Evolutionary conservation across 1,140 invertebrate species (phyloP).

Genomic region (Saccostrea glomerata): DNA sequence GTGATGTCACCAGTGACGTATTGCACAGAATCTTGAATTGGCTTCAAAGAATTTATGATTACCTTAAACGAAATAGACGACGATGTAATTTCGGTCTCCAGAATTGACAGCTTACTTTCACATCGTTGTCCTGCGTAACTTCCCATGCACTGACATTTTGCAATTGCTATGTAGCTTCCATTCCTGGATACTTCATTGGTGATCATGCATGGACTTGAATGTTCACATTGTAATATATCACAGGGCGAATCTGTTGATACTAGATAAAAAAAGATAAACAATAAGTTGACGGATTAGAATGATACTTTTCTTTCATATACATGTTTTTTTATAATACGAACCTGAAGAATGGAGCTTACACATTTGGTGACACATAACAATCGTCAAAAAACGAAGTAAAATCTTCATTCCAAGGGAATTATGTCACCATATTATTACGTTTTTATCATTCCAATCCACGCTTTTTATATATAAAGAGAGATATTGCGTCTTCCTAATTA

Average conservation of each 20-base stretch:
- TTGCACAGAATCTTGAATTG: slow-evolving; percentile 2
- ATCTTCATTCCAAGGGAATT: slow-evolving; percentile 16
- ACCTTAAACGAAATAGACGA: neutral
- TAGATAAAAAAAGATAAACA: neutral
- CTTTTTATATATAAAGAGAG: neutral
- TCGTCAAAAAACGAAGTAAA: neutral
- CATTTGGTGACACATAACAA: neutral
- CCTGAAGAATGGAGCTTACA: slow-evolving; percentile 2
- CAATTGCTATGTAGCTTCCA: neutral
- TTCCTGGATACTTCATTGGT: neutral
- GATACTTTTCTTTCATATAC: neutral
- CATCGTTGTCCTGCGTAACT: neutral
- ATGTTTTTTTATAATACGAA: neutral
- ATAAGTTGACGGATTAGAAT: neutral
- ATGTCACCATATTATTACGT: slow-evolving; percentile 1
- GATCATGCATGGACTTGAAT: slow-evolving; percentile 8
- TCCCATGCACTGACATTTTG: neutral
- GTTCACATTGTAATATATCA: slow-evolving; percentile 11
- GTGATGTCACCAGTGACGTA: neutral
- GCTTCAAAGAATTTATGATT: neutral
- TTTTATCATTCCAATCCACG: neutral
- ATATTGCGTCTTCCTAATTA: neutral
- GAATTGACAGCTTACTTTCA: neutral
- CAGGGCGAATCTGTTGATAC: neutral
- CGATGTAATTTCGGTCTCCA: neutral